Evolutionary conservation across 2,888 invertebrate genomes (phyloP).

Genomic region (Lithosia quadra): DNA sequence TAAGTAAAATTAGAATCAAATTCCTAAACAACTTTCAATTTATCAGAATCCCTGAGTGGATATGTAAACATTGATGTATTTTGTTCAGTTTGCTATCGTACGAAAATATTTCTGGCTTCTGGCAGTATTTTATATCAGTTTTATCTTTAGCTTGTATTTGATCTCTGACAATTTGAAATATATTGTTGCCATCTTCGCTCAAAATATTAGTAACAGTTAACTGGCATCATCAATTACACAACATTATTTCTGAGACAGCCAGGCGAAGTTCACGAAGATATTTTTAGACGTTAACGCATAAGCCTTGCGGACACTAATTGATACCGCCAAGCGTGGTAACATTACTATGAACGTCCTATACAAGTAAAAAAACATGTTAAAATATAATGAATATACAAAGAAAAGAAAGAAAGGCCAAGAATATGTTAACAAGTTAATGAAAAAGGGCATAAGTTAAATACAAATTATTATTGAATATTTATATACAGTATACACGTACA

Average conservation of each 20-base stretch:
- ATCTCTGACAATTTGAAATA: background rate
- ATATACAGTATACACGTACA: background rate
- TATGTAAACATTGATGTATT: conserved; percentile 14
- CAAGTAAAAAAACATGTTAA: background rate
- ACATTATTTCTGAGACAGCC: conserved; percentile 43
- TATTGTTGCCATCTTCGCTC: conserved; percentile 9
- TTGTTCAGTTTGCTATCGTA: background rate
- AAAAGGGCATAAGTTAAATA: too few relatives aligned
- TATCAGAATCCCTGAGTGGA: background rate
- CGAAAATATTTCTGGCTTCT: conserved; percentile 8
- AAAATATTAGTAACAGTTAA: conserved; percentile 26
- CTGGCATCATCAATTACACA: conserved; percentile 44
- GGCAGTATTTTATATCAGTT: background rate
- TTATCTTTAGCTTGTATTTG: conserved; percentile 15
- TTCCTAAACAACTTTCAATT: conserved; percentile 22
- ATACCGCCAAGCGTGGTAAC: conserved; percentile 34
- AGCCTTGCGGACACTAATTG: conserved; percentile 45
- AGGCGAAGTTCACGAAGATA: conserved; percentile 45
- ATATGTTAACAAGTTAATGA: background rate
- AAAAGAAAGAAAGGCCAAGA: background rate
- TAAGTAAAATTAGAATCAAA: conserved; percentile 25
- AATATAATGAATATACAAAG: background rate
- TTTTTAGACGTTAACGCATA: conserved; percentile 52
- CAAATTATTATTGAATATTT: too few relatives aligned
- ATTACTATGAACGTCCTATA: conserved; percentile 7